Conservation (phyloP, 2,113 vertebrate species). For the Psettodes erumei region DNA sequence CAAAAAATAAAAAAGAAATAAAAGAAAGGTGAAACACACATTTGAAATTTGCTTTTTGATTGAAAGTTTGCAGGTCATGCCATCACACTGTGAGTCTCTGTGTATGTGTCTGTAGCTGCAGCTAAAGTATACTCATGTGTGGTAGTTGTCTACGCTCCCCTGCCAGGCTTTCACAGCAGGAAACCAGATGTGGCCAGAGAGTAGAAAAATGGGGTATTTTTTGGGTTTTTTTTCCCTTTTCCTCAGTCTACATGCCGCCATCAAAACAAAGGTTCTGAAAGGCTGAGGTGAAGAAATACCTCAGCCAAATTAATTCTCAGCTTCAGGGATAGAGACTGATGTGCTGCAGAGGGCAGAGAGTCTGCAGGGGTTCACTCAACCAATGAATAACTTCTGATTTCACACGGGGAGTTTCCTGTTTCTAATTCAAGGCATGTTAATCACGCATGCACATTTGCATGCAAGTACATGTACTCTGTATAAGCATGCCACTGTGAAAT, state of each 20-base stretch:
- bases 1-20: no score
- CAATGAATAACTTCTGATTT: constrained; percentile 10
- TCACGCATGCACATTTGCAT: neutral
- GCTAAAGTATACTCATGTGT: neutral
- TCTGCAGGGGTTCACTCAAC: neutral
- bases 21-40: neutral
- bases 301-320: neutral
- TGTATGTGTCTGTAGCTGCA: neutral
- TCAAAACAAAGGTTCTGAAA: no score
- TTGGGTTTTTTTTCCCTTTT: no score
- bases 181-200: neutral
- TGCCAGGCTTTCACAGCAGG: neutral
- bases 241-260: neutral
- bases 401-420: neutral
- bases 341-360: neutral
- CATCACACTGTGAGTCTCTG: neutral
- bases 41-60: neutral
- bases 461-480: neutral
- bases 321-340: neutral
- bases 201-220: neutral
- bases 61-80: neutral
- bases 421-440: neutral
- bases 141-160: neutral
- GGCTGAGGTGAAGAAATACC: no score
- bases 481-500: constrained; percentile 1